Conservation (phyloP, 2,113 vertebrate genomes). For the Vimba vimba region DNA sequence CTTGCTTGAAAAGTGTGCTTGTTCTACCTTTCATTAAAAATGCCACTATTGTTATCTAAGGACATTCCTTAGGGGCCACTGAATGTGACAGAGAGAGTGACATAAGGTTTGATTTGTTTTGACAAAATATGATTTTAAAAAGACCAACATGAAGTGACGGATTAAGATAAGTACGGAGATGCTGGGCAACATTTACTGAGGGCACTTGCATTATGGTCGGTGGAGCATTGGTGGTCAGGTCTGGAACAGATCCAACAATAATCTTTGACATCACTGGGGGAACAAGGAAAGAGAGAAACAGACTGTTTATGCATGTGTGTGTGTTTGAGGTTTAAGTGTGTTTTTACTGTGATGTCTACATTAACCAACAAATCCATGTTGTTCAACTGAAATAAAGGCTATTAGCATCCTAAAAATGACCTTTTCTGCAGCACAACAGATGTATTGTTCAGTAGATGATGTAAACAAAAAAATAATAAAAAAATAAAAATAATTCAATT, state of each 20-base stretch:
- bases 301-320: not conserved
- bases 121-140: slow-evolving; percentile 15
- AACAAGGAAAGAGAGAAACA: slow-evolving; percentile 7
- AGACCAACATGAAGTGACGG: slow-evolving; percentile 35
- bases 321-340: not conserved
- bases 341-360: not conserved
- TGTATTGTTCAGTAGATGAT: not conserved
- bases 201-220: slow-evolving; percentile 21
- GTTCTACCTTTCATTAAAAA: not conserved
- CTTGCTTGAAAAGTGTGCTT: not conserved
- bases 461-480: not conserved
- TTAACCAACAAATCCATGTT: not conserved
- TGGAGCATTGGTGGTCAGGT: slow-evolving; percentile 36
- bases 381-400: not conserved
- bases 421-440: not conserved
- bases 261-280: slow-evolving; percentile 31
- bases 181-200: slow-evolving; percentile 26
- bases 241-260: slow-evolving; percentile 36
- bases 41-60: not conserved
- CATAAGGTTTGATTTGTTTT: slow-evolving; percentile 16
- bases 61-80: not conserved
- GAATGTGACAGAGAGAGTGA: not conserved
- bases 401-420: not conserved
- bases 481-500: slow-evolving; percentile 19
- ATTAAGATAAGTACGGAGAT: slow-evolving; percentile 31